Evolutionary conservation across 2,888 invertebrate species (phyloP), one percentile per base, ranked within the genome.

Genomic region (Macropis europaea): DNA sequence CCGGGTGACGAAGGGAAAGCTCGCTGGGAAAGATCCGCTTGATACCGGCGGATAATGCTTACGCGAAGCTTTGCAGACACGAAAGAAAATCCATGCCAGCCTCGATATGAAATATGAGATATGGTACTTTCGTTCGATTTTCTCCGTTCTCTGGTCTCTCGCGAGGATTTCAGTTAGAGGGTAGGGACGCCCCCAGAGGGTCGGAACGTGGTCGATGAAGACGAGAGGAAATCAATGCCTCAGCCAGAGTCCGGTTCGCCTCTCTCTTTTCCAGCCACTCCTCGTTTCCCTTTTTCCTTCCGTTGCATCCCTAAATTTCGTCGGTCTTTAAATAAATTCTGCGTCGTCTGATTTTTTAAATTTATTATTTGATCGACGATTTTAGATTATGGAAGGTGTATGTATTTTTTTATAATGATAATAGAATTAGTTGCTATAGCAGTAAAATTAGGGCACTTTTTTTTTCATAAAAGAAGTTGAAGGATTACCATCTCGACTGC

Each of bases 171-270:
- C 74, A 52, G 70, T 81, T 61, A 56, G 70, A 68, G 72, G 63
- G 70, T 83, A 84, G 84, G 84, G 80, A 73, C 77, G 82, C 77
- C 81, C 82, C 83, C 70, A 82, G 82, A 85, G 85, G 82, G 82
- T 81, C 63, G 82, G 81, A 84, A 85, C 84, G 86, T 84, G 88
- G 86, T 85, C 88, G 87, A 87, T 86, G 87, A 86, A 87, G 87
- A 88, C 86, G 88, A 89, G 89, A 87, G 87, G 89, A 89, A 90
- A 90, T 90, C 90, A 89, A 90, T 89, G 89, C 89, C 82, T 83
- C 82, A 60, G 82, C 83, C 85, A 81, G 83, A 82, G 82, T 84
- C 83, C 83, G 60, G 79, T 77, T 84, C 82, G 73, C 81, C 79
- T 72, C 70, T 73, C 71, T 69, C 73, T 62, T 66, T 67, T 69